These are phyloP conservation scores for Microcaecilia unicolor DNA, from an alignment of 2,797 vertebrate genomes.

Conservation along the genomic window DNA sequence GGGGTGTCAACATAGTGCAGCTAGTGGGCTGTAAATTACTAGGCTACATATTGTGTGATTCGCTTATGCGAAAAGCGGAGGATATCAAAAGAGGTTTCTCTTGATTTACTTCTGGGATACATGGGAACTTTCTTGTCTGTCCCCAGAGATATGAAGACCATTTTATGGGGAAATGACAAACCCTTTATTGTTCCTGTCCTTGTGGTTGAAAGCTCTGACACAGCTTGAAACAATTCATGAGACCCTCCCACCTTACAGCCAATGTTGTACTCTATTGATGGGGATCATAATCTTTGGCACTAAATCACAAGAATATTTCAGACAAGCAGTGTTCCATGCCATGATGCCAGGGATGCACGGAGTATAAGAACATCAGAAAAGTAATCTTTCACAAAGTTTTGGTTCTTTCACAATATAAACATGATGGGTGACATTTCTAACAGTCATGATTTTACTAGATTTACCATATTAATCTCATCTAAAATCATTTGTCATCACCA, in stretches of 20 bases:
- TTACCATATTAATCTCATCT: constrained; percentile 25
- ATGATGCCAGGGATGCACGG: constrained; percentile 63
- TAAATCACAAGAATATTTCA: constrained; percentile 43
- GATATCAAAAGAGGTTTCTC: neutral
- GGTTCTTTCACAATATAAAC: constrained; percentile 48
- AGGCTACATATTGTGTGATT: neutral
- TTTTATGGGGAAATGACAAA: constrained; percentile 9
- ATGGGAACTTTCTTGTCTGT: neutral
- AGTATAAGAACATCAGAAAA: constrained; percentile 38
- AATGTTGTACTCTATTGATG: constrained; percentile 32
- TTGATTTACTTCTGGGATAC: neutral
- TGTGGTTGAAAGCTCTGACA: constrained; percentile 17
- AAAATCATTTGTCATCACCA: no score
- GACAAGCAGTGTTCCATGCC: constrained; percentile 59
- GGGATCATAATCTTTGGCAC: constrained; percentile 44
- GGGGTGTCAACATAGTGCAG: constrained; percentile 4
- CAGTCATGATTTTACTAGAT: constrained; percentile 49
- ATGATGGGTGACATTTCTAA: constrained; percentile 50
- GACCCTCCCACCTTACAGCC: constrained; percentile 27
- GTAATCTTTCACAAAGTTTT: constrained; percentile 58
- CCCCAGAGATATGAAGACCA: neutral
- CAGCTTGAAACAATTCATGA: constrained; percentile 12
- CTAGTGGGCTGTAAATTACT: constrained; percentile 19
- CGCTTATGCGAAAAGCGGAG: neutral
- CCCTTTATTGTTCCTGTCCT: constrained; percentile 4